Percentiles rank a stretch among this genome's conserved stretches.
Conservation (phyloP, 2,888 invertebrate species). For the Mythimna lalbum region DNA sequence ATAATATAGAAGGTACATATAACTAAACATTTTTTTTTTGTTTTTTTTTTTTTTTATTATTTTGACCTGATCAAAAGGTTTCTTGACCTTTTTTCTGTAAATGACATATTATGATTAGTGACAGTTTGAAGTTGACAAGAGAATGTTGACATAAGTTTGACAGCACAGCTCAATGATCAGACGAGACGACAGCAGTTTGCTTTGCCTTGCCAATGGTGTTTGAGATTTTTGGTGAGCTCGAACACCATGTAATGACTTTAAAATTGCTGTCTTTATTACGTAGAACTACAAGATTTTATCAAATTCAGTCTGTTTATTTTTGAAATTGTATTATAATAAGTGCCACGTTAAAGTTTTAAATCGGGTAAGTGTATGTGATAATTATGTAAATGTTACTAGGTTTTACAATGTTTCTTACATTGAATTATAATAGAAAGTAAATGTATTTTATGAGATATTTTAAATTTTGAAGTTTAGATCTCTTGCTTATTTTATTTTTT, state of each 20-base stretch:
- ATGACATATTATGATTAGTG: not conserved
- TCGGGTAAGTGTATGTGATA: conserved; percentile 57
- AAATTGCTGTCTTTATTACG: conserved; percentile 52
- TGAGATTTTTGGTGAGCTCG: conserved; percentile 52
- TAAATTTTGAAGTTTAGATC: not conserved
- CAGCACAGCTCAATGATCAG: conserved; percentile 22
- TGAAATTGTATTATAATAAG: conserved; percentile 49
- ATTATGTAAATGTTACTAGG: conserved; percentile 61
- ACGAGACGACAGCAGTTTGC: conserved; percentile 42
- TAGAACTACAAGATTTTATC: conserved; percentile 35
- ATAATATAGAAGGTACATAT: too few relatives aligned
- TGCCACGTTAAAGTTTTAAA: conserved; percentile 59
- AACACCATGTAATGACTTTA: conserved; percentile 54
- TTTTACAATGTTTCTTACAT: conserved; percentile 28
- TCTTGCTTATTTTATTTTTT: conserved; percentile 18
- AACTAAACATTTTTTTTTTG: too few relatives aligned
- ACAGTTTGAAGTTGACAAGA: not conserved
- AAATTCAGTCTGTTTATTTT: conserved; percentile 39
- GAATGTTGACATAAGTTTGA: conserved; percentile 11
- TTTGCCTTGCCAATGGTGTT: conserved; percentile 41
- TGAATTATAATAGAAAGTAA: conserved; percentile 16
- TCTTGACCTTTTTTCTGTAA: not conserved
- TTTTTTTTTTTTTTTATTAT: too few relatives aligned
- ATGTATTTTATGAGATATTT: conserved; percentile 10
- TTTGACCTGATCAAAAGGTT: too few relatives aligned